Evolutionary conservation across 2,888 invertebrate genomes (phyloP), one percentile per base, ranked within the genome.

Genomic region (Megastigmus dorsalis): DNA sequence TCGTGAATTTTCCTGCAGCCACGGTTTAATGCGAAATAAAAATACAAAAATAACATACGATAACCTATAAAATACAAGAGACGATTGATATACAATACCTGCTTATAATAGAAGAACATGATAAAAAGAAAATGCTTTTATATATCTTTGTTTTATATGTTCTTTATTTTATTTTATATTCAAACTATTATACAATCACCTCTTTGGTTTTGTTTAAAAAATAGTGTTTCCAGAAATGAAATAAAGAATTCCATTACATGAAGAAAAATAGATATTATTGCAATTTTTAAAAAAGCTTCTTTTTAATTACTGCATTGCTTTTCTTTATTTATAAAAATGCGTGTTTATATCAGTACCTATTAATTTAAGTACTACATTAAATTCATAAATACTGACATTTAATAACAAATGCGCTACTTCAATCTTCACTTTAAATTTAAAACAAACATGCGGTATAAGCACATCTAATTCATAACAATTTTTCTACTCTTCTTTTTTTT

Each of bases 151-250:
- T 4, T 57, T 13, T 33, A 45, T 28, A 62, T 26, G n/a, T 59
- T 30, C 18, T 2, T 62, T 1, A 18, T 18, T 62, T 48, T 62
- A 62, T 62, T 62, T 62, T 62, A 45, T 45, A 45, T 62, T 45
- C 45, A 62, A 62, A 62, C 33, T 62, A 62, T n/a, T 59, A 41
- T 41, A 41, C 28, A 41, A 59, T 59, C 23, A 59, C n/a, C 52
- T 57, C 41, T 41, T 41, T 59, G 41, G 26, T 26, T 38, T 41
- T 41, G 6, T 36, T 23, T 41, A 59, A 15, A 54, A 33, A 33
- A 54, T 1, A 54, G 18, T 26, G 15, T 15, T 45, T 45, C 5
- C n/a, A n/a, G n/a, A n/a, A n/a, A n/a, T n/a, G n/a, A n/a, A n/a
- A n/a, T n/a, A n/a, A n/a, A n/a, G n/a, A n/a, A n/a, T n/a, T n/a